phyloP scores from a whole-genome alignment of 1,140 invertebrate species.

The Heliconius hewitsoni region DNA sequence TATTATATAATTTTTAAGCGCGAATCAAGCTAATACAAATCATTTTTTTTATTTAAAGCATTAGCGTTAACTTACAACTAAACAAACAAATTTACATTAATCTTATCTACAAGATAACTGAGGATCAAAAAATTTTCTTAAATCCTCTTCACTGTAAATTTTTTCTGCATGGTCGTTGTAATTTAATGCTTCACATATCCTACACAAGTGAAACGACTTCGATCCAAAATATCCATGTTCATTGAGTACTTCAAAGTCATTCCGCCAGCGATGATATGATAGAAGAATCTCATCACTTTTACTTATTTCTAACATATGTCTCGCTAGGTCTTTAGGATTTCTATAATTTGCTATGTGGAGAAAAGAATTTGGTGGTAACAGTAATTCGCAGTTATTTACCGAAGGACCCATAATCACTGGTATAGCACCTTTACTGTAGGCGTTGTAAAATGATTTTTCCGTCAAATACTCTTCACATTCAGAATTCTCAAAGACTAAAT shows the following conservation, averaged over 20 bases:
- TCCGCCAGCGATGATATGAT: slow-evolving; percentile 87
- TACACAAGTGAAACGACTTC: slow-evolving; percentile 88
- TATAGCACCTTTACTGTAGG: slow-evolving; percentile 84
- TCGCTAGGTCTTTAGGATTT: slow-evolving; percentile 83
- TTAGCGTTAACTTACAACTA: too few relatives aligned
- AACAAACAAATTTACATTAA: not conserved
- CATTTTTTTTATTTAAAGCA: too few relatives aligned
- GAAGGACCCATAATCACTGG: slow-evolving; percentile 86
- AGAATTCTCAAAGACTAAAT: slow-evolving; percentile 89
- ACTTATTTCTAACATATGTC: slow-evolving; percentile 78
- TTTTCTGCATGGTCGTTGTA: slow-evolving; percentile 81
- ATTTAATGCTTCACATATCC: slow-evolving; percentile 89
- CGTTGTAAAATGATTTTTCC: slow-evolving; percentile 87
- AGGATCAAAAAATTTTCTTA: slow-evolving; percentile 51
- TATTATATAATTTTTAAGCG: too few relatives aligned
- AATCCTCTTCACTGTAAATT: slow-evolving; percentile 69
- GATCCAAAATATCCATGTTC: slow-evolving; percentile 88
- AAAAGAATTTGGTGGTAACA: slow-evolving; percentile 85
- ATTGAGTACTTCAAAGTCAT: slow-evolving; percentile 85
- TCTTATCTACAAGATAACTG: slow-evolving; percentile 29
- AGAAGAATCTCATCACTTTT: slow-evolving; percentile 46
- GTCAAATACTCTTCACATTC: slow-evolving; percentile 87
- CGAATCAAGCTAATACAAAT: too few relatives aligned
- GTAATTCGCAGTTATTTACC: slow-evolving; percentile 76
- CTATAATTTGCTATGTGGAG: slow-evolving; percentile 89